Base-by-base conservation (phyloP, 2,113 vertebrate species). In the Rhea americana region DNA sequence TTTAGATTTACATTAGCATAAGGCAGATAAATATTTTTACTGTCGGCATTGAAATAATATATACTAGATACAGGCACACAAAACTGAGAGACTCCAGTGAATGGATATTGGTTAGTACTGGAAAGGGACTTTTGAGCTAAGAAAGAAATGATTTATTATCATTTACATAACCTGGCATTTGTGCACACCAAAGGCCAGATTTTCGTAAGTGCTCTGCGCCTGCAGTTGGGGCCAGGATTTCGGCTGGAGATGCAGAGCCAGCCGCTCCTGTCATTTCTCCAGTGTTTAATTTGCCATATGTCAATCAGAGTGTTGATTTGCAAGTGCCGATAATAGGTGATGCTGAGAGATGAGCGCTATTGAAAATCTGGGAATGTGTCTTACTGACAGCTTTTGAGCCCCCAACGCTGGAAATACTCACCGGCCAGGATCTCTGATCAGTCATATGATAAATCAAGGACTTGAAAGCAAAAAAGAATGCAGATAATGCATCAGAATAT, bases 221-320 rank as follows among this genome's bases (percentile, higher is more conserved):
- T 78, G 81, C 81, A 91, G 86, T 92, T 66, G 63, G 83, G 93
- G 81, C 95, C 91, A 94, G 94, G 62, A 83, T 95, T 95, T 79
- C 30, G 7, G 71, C 16, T 14, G n/a, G 74, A 79, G 77, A 82
- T 83, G 61, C 41, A 0, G 53, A 93, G 95, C 95, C 95, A 96
- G 92, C 87, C 79, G 28, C 77, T 91, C 90, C 85, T 63, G 0
- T 82, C 13, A 0, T 85, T 80, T 94, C 90, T 90, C 93, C 70
- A 18, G 90, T 80, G 94, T 82, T 96, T 94, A 93, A 96, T 96
- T 96, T 95, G 93, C 95, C 94, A 91, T 95, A 90, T 96, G 95
- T 91, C 95, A 93, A 90, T 96, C 96, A 95, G 90, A 76, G 90
- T 26, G 86, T 89, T 94, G 92, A 95, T 96, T 95, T 87, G 88